phyloP scores from a whole-genome alignment of 2,888 invertebrate species.

The Nemoura dubitans region DNA sequence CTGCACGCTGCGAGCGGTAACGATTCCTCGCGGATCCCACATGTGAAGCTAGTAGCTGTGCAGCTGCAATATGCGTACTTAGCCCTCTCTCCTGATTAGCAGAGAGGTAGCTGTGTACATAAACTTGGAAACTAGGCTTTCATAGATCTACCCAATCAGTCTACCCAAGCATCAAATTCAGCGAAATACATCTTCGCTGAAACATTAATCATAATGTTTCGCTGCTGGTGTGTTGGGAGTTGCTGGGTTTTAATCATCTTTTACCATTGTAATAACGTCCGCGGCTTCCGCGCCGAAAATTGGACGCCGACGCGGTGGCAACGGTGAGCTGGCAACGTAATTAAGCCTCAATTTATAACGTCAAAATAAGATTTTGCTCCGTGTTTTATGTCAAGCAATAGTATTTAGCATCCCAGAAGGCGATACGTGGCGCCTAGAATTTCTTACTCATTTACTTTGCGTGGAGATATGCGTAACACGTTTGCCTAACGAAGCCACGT shows the following conservation, averaged over 20 bases:
- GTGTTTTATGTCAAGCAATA: neutral
- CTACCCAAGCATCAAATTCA: neutral
- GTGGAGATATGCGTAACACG: neutral
- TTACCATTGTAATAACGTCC: constrained; percentile 25
- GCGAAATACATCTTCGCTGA: neutral
- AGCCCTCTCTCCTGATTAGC: neutral
- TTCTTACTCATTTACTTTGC: constrained; percentile 22
- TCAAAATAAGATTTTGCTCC: neutral
- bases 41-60: neutral
- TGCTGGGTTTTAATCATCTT: constrained; percentile 17
- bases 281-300: neutral
- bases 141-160: neutral
- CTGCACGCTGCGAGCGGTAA: neutral
- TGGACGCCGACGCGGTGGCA: constrained; percentile 4
- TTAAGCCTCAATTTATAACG: constrained; percentile 28
- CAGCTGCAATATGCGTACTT: neutral
- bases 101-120: neutral
- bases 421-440: neutral
- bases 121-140: neutral
- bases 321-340: constrained; percentile 27
- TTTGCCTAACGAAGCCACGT: neutral
- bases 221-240: neutral
- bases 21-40: neutral
- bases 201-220: constrained; percentile 12
- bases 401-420: constrained; percentile 21